A percentile compares a stretch with the other conserved stretches of the same genome.
Conservation (phyloP, 92 coral and sea anemone genomes). For the Heliopora coerulea region DNA sequence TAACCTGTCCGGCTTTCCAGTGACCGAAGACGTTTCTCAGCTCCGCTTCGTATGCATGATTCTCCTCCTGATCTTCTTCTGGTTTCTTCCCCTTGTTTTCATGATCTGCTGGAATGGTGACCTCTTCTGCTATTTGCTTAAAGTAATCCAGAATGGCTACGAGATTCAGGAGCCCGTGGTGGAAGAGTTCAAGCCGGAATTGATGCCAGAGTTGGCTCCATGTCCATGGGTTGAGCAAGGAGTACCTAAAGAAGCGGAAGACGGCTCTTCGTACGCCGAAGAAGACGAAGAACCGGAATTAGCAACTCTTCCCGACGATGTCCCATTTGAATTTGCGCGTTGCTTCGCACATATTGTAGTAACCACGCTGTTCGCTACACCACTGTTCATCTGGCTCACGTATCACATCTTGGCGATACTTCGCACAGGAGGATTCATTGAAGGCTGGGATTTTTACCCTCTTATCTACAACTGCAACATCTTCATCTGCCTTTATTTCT, state of each 20-base stretch:
- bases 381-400: slow-evolving; percentile 1
- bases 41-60: slow-evolving; percentile 2
- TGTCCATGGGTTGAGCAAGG: background rate
- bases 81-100: slow-evolving; percentile 1
- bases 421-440: background rate
- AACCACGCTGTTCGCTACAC: background rate
- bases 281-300: slow-evolving; percentile 8
- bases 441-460: background rate
- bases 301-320: slow-evolving; percentile 24
- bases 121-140: slow-evolving; percentile 11
- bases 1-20: background rate
- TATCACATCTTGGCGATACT: slow-evolving; percentile 22
- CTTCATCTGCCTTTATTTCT: background rate
- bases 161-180: background rate
- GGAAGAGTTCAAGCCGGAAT: background rate
- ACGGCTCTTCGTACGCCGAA: background rate
- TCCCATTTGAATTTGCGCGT: background rate
- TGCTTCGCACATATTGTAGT: slow-evolving; percentile 6
- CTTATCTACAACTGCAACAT: slow-evolving; percentile 17
- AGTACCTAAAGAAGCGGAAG: background rate
- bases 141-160: slow-evolving; percentile 2
- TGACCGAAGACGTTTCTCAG: background rate
- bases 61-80: background rate
- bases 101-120: slow-evolving; percentile 13
- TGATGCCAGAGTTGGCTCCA: background rate